phyloP scores from a whole-genome alignment of 1,140 invertebrate genomes.

The Drosophila saltans region DNA sequence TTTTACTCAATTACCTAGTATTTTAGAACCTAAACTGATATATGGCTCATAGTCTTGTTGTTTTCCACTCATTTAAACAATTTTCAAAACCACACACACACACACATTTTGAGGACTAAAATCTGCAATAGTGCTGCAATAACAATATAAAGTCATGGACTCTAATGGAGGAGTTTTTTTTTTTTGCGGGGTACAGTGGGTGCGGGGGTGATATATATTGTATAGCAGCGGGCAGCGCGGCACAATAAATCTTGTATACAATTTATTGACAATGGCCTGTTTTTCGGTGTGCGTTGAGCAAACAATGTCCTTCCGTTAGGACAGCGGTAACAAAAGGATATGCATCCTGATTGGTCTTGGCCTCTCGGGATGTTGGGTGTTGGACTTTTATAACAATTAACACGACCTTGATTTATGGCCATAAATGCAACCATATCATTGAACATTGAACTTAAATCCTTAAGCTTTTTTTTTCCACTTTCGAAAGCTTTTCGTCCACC shows the following conservation, averaged over 20 bases:
- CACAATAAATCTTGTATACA: constrained; percentile 77
- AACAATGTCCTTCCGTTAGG: constrained; percentile 75
- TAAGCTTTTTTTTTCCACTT: not conserved
- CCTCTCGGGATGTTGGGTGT: not conserved
- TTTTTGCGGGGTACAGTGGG: too few relatives aligned
- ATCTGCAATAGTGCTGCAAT: constrained; percentile 14
- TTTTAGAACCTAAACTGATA: too few relatives aligned
- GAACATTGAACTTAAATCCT: not conserved
- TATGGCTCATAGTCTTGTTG: too few relatives aligned
- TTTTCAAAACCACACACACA: too few relatives aligned
- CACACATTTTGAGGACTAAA: too few relatives aligned
- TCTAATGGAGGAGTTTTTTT: not conserved
- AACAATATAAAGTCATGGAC: not conserved
- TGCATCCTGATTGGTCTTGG: constrained; percentile 18
- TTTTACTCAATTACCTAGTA: too few relatives aligned
- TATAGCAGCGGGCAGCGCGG: constrained; percentile 41
- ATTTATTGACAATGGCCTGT: constrained; percentile 79
- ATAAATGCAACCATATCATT: not conserved
- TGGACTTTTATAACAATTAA: constrained; percentile 7
- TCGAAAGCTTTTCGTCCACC: not conserved
- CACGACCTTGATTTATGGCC: not conserved
- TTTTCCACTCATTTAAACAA: too few relatives aligned
- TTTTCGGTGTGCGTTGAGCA: constrained; percentile 67
- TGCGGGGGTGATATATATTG: constrained; percentile 27
- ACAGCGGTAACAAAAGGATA: constrained; percentile 53